These are phyloP conservation scores for Plecotus auritus DNA, from an alignment of 2,113 vertebrate genomes.

Conservation along the genomic window DNA sequence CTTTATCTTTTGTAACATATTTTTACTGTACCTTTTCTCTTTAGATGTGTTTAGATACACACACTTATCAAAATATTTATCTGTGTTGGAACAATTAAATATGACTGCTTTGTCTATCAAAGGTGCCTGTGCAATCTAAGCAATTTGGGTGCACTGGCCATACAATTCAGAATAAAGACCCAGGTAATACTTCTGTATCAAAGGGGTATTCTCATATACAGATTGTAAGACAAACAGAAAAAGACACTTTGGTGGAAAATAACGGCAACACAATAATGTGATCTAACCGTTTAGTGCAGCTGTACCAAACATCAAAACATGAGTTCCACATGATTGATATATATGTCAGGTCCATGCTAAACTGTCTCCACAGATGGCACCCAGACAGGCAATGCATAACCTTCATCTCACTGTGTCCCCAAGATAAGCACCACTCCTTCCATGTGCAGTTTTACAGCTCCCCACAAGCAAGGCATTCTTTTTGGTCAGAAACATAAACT, in stretches of 20 bases:
- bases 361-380: background rate
- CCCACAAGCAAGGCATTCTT: background rate
- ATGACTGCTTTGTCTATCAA: background rate
- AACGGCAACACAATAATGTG: constrained; percentile 46
- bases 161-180: constrained; percentile 21
- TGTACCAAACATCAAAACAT: background rate
- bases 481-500: background rate
- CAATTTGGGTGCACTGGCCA: background rate
- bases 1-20: too few species aligned
- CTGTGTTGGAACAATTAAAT: background rate
- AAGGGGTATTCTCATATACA: constrained; percentile 71
- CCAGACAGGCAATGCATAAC: background rate
- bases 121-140: background rate
- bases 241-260: constrained; percentile 58
- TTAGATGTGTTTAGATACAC: background rate
- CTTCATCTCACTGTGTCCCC: background rate
- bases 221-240: background rate
- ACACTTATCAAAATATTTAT: background rate
- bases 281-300: background rate
- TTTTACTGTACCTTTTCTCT: background rate
- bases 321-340: background rate
- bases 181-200: constrained; percentile 47
- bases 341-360: background rate
- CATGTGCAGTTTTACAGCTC: background rate
- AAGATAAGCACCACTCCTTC: background rate